Evolutionary conservation across 2,113 vertebrate species (phyloP), one percentile per base, ranked within the genome.

Genomic region (Pantherophis guttatus): DNA sequence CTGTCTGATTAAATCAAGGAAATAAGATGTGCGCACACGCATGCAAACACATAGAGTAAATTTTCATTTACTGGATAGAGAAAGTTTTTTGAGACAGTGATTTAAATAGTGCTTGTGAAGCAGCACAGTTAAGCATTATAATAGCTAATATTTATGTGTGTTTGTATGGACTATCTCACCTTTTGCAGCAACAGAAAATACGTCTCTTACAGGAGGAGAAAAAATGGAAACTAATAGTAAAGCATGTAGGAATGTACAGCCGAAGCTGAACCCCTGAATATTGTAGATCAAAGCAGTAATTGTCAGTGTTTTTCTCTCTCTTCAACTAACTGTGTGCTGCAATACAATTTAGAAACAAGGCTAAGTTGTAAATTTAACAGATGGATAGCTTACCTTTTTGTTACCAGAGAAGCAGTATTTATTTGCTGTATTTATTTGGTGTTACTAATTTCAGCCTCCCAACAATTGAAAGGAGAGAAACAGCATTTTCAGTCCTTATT

Each of bases 31-130:
- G 33, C 33, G 17, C 58, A 39, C 48, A 26, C 86, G 21, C 48
- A 50, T 4, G 26, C 53, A 86, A 13, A 19, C 95, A 92, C 24
- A 29, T 54, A 19, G 1, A 95, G 92, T 93, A 95, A 93, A 93
- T 97, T 97, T 98, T 98, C 96, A 98, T 98, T 98, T 98, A 95
- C 88, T 94, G 95, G 94, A 96, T 97, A 96, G 97, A 97, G 95
- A 93, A 93, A 93, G 88, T 93, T 96, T 96, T 97, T 95, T 97
- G 97, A 95, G 96, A 96, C 95, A 93, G 96, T 89, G 87, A 96
- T 97, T 96, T 97, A 93, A 96, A 94, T 91, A 91, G 93, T 48
- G 90, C 62, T 55, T 94, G 96, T 90, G 94, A 89, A 93, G 15
- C 65, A 94, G 95, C 96, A 21, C 10, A 52, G 12, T 24, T 12